phyloP scores from a whole-genome alignment of 2,888 invertebrate species.

The Acrobasis consociella region DNA sequence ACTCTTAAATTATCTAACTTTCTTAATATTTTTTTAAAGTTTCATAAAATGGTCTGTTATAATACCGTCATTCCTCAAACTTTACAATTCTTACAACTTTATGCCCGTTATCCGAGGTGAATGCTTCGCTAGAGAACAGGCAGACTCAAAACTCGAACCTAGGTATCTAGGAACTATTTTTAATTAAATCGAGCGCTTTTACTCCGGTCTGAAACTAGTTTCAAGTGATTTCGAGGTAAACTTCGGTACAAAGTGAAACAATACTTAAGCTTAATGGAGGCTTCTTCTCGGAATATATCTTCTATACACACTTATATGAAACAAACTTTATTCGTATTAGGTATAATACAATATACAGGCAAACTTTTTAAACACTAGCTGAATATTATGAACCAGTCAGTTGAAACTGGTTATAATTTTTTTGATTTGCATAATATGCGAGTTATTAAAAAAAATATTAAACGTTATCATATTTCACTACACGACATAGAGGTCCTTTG shows the following conservation, averaged over 20 bases:
- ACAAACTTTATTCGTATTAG: too few relatives aligned
- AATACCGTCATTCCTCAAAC: not conserved
- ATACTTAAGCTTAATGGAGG: conserved; percentile 51
- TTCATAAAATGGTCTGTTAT: not conserved
- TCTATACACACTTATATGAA: not conserved
- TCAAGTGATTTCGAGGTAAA: conserved; percentile 65
- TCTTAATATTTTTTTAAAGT: too few relatives aligned
- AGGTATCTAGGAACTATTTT: conserved; percentile 50
- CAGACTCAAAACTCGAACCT: conserved; percentile 42
- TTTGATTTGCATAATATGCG: too few relatives aligned
- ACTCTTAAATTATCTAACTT: too few relatives aligned
- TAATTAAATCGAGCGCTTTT: conserved; percentile 63
- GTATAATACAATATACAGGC: too few relatives aligned
- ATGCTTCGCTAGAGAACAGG: conserved; percentile 32
- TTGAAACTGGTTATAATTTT: too few relatives aligned
- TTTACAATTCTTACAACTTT: not conserved
- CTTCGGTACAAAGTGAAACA: conserved; percentile 58
- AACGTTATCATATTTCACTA: too few relatives aligned
- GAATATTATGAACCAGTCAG: too few relatives aligned
- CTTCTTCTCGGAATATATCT: not conserved
- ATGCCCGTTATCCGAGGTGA: conserved; percentile 26
- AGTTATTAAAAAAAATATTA: too few relatives aligned
- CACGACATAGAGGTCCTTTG: too few relatives aligned
- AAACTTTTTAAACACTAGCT: too few relatives aligned
- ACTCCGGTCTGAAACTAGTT: conserved; percentile 56